Percentiles rank a stretch among this genome's conserved stretches.
Conservation (phyloP, 2,888 invertebrate genomes). For the Digitonthophagus gazella region DNA sequence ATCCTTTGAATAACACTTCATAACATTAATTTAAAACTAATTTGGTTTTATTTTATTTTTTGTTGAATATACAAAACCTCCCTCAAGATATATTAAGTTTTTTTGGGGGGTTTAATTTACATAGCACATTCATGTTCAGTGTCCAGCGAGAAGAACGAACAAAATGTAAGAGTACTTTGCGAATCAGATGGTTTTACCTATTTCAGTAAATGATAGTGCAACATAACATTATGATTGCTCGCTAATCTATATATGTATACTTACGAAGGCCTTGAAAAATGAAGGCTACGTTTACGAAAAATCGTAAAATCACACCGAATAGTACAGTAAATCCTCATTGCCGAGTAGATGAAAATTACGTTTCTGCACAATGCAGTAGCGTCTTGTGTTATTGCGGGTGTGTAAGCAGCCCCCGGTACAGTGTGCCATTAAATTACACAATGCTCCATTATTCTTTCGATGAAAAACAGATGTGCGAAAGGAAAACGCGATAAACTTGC, state of each 20-base stretch:
- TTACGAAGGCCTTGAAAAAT: slow-evolving; percentile 65
- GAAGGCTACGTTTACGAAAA: slow-evolving; percentile 42
- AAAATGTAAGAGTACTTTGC: slow-evolving; percentile 60
- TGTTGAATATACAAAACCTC: too few relatives aligned
- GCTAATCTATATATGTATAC: slow-evolving; percentile 69
- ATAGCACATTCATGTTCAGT: slow-evolving; percentile 44
- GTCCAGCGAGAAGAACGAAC: too few relatives aligned
- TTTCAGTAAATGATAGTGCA: slow-evolving; percentile 72
- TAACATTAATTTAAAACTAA: too few relatives aligned
- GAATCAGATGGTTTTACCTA: slow-evolving; percentile 83
- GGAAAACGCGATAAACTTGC: slow-evolving; percentile 63
- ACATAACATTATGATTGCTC: slow-evolving; percentile 74
- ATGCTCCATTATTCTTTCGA: slow-evolving; percentile 61
- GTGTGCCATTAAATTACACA: slow-evolving; percentile 78
- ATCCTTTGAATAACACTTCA: not conserved
- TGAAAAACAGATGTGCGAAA: slow-evolving; percentile 63
- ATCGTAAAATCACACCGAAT: slow-evolving; percentile 17
- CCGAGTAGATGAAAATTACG: slow-evolving; percentile 78
- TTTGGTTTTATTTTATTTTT: too few relatives aligned
- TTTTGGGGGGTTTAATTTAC: slow-evolving; percentile 34
- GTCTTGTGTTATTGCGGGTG: slow-evolving; percentile 85
- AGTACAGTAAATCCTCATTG: slow-evolving; percentile 70
- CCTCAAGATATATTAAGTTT: too few relatives aligned
- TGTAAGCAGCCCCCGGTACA: slow-evolving; percentile 74
- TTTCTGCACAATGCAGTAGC: slow-evolving; percentile 80